Base-by-base conservation (phyloP, 2,797 vertebrate genomes). In the Danio tinwini region DNA sequence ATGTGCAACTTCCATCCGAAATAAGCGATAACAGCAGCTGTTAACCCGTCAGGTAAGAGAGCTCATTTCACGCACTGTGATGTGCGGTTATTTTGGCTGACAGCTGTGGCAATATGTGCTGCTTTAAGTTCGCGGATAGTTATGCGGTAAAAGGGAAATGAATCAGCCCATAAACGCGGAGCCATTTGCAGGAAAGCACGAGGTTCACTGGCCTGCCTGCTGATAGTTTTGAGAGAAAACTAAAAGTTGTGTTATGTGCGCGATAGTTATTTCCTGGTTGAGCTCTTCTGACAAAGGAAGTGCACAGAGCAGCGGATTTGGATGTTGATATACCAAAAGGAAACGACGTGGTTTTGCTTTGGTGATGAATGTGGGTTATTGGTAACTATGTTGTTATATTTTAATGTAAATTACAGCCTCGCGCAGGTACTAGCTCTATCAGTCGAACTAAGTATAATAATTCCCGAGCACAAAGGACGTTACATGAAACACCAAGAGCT, bases 161-260 rank as follows among this genome's bases (percentile, higher is more conserved):
- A 79, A 49, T 65, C 45, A 79, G 8, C 61, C 70, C 47, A 50
- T 37, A 84, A 69, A 55, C 63, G 83, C 82, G 85, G 73, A n/a
- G 58, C 21, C 21, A 56, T 39, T 59, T 13, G 73, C 74, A 88
- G 81, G 79, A 86, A 81, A 87, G 40, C n/a, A 59, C 74, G 84
- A 74, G 75, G 84, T 86, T 82, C 37, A 14, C 16, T n/a, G 85
- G 83, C 85, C 82, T 85, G n/a, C 40, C 39, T 13, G 21, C 12
- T 37, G 9, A 47, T 53, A 13, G 42, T 55, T 52, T 40, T 12
- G 40, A 44, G 9, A 4, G 40, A 44, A 44, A 59, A 55, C 7
- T 50, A 56, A 68, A 64, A 8, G 37, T 58, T 29, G 5, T 73
- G 21, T 53, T 8, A 64, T 13, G 2, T 29, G 16, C 29, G 8